Evolutionary conservation across 2,888 invertebrate species (phyloP).

Genomic region (Pyrochroa serraticornis): DNA sequence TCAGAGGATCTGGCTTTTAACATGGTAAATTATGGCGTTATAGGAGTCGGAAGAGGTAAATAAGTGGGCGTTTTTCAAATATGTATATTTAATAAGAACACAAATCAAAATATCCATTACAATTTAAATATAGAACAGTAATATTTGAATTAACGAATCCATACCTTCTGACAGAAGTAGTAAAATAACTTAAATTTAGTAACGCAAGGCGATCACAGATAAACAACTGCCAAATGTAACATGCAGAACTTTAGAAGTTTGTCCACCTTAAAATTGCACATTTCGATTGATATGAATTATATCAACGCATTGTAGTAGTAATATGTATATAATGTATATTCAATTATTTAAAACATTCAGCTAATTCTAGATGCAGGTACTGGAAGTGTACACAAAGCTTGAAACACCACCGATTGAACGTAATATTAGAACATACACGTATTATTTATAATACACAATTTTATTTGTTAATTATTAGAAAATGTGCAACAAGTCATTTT

Average conservation of each 20-base stretch:
- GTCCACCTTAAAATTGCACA: slow-evolving; percentile 56
- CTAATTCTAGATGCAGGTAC: slow-evolving; percentile 54
- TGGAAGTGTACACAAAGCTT: slow-evolving; percentile 45
- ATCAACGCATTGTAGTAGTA: slow-evolving; percentile 54
- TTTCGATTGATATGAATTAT: slow-evolving; percentile 60
- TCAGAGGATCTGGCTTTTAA: no score
- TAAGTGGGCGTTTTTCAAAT: slow-evolving; percentile 35
- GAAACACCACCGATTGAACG: slow-evolving; percentile 27
- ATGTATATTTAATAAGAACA: slow-evolving; percentile 55
- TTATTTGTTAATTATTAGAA: background rate
- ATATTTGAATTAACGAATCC: slow-evolving; percentile 23
- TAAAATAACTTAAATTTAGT: slow-evolving; percentile 41
- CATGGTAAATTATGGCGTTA: no score
- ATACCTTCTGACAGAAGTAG: slow-evolving; percentile 24
- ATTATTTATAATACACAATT: background rate
- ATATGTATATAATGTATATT: slow-evolving; percentile 59
- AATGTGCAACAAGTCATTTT: slow-evolving; percentile 7
- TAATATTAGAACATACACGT: background rate
- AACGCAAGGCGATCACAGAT: slow-evolving; percentile 59
- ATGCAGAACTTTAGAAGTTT: slow-evolving; percentile 56
- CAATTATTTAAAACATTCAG: slow-evolving; percentile 60
- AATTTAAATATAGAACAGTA: slow-evolving; percentile 39
- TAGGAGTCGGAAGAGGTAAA: background rate
- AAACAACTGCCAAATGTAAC: slow-evolving; percentile 59
- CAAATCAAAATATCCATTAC: slow-evolving; percentile 55